A percentile compares a stretch with the other conserved stretches of the same genome.
These are phyloP conservation scores for Stictocephala bisonia DNA, from an alignment of 2,888 invertebrate genomes.

Conservation along the genomic window DNA sequence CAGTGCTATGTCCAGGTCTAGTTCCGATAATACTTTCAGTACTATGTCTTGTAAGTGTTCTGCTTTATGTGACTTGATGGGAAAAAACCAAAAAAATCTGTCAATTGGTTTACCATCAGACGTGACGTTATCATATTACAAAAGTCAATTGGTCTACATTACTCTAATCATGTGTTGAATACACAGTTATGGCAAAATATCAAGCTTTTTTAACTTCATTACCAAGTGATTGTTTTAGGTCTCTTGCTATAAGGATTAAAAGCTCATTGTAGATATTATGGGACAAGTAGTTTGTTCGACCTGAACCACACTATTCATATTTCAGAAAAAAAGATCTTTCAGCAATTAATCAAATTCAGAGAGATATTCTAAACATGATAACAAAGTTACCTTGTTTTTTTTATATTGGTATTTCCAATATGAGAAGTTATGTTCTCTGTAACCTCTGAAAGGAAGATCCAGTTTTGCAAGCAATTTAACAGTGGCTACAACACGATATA, in stretches of 20 bases:
- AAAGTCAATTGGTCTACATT: background rate
- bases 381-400: background rate
- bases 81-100: constrained; percentile 2
- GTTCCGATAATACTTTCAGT: too few relatives aligned
- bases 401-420: too few relatives aligned
- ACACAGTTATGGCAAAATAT: background rate
- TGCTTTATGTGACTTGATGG: constrained; percentile 1
- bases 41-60: background rate
- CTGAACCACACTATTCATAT: constrained; percentile 19
- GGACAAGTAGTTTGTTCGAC: too few relatives aligned
- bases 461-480: background rate
- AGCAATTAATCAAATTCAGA: too few relatives aligned
- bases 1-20: too few relatives aligned
- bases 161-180: background rate
- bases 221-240: constrained; percentile 10
- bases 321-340: background rate
- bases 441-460: too few relatives aligned
- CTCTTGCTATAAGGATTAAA: background rate
- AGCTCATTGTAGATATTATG: background rate
- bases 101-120: background rate
- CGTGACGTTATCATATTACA: background rate
- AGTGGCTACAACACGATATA: background rate
- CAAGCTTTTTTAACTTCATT: background rate
- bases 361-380: background rate
- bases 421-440: background rate